Evolutionary conservation across 2,888 invertebrate genomes (phyloP), one percentile per base, ranked within the genome.

Genomic region (Catocala fraxini): DNA sequence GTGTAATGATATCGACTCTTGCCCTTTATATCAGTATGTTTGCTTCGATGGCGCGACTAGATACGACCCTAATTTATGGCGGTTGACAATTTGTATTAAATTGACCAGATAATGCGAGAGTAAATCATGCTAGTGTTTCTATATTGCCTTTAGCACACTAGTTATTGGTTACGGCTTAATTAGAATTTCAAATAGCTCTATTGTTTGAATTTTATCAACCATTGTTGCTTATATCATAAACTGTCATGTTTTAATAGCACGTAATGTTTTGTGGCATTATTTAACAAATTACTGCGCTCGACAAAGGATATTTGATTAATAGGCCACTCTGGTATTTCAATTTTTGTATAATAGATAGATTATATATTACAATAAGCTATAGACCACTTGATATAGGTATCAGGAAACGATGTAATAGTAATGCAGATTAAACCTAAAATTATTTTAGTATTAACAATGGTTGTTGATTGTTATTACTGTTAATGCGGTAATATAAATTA

Each of bases 1-100:
- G 90, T 86, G 85, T 86, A 89, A 89, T 86, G 88, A 89, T 89
- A 89, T 87, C 89, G 89, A 89, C 89, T 90, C 80, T 75, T 86
- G 87, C 81, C 90, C 89, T 85, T 86, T 84, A 81, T 85, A 89
- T 89, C 88, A 84, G 85, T 89, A 82, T 86, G 88, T 90, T 89
- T 88, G 88, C 80, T 88, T 87, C 84, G 89, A 89, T 89, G 82
- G 79, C 81, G 81, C 75, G 78, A 78, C 77, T 71, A 85, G 89
- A 90, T 90, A 88, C 68, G 58, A 64, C 25, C 12, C 56, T 79
- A 82, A 89, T 89, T 89, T 89, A 89, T 89, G 68, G 77, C 68
- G 86, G 85, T 84, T 83, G 79, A 84, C 80, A 86, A 86, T 88
- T 87, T 86, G 85, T 85, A 82, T 78, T 73, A 80, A 84, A 81